Evolutionary conservation across 2,888 invertebrate genomes (phyloP), one percentile per base, ranked within the genome.

Genomic region (Dasysyrphus tricinctus): DNA sequence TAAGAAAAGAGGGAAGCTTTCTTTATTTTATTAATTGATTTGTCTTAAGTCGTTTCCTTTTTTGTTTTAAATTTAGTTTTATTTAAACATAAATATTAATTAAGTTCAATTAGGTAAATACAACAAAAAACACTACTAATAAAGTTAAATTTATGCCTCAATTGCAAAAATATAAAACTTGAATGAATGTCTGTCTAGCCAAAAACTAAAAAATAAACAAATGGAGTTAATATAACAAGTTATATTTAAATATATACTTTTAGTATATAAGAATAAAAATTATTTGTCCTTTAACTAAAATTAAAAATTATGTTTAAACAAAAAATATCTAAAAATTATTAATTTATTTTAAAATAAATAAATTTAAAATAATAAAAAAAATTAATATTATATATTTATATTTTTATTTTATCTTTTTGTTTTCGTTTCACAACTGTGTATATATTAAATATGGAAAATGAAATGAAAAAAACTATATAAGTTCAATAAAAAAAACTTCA

Each of bases 231-330:
- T 34, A 57, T 57, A 34, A 37, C 16, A 42, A 70, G 49, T 59
- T 78, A 54, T 11, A 57, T 14, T n/a, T 32, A 44, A 42, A 49
- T 51, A 32, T 59, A 61, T 54, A 70, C 51, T 61, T 61, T 51
- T 61, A 77, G 69, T 61, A 78, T 78, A 77, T 54, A 61, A 54
- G 5, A 78, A 51, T 19, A 70, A 39, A 54, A 54, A 54, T n/a
- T 70, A 42, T 70, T 16, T 74, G 63, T 74, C 57, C 42, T 69
- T 37, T 49, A 76, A 75, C 24, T 59, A 39, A 57, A 49, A 39
- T 29, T 59, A 16, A 59, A 51, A 49, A 59, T 32, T 56, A 14
- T 19, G 29, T 19, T 11, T 34, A 29, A 37, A 29, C 9, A 44
- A 65, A 37, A 9, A n/a, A 34, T n/a, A 9, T 24, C 1, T 37